Percentiles rank a stretch among this genome's conserved stretches.
These are phyloP conservation scores for Ligdia adustata DNA, from an alignment of 2,888 invertebrate species.

Conservation along the genomic window DNA sequence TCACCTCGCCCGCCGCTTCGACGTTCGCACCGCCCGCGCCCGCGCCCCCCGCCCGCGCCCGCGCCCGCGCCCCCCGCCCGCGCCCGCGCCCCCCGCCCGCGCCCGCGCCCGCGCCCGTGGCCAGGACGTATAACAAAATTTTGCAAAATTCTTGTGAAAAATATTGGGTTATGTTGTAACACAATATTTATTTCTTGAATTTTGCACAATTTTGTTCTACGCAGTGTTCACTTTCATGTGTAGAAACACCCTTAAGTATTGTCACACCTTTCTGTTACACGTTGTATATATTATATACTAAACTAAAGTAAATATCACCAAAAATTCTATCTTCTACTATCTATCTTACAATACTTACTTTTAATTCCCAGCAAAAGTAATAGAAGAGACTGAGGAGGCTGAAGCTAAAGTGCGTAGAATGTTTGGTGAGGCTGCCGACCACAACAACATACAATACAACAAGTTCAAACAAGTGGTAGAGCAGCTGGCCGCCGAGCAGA, in stretches of 20 bases:
- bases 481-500: slow-evolving; percentile 47
- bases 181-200: too few relatives aligned
- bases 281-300: not conserved
- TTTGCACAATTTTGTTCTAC: too few relatives aligned
- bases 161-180: not conserved
- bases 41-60: not conserved
- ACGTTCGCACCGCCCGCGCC: too few relatives aligned
- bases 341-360: not conserved
- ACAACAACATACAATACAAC: slow-evolving; percentile 36
- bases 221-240: too few relatives aligned
- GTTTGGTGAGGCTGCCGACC: slow-evolving; percentile 41
- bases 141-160: not conserved
- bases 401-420: slow-evolving; percentile 51
- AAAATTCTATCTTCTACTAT: not conserved
- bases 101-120: not conserved
- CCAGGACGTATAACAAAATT: not conserved
- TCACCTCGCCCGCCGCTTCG: too few relatives aligned
- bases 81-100: not conserved
- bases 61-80: not conserved
- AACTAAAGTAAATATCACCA: not conserved
- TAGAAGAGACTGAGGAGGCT: slow-evolving; percentile 43
- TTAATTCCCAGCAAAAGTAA: slow-evolving; percentile 38
- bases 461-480: slow-evolving; percentile 51
- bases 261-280: not conserved
- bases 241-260: not conserved